Conservation (phyloP, 2,888 invertebrate species). For the Conistra vaccinii region DNA sequence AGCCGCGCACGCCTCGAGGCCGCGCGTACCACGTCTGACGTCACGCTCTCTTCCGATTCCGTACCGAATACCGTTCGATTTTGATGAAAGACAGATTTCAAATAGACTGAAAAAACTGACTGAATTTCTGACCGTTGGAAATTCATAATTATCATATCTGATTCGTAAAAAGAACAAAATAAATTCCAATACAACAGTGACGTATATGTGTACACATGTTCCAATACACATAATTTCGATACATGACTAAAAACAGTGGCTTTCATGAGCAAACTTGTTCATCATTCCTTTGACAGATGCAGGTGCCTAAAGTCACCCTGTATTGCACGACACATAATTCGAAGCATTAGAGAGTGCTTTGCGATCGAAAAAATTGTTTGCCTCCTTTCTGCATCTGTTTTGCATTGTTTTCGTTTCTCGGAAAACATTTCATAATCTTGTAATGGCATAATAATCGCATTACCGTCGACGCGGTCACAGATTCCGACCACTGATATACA, state of each 20-base stretch:
- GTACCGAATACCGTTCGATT: neutral
- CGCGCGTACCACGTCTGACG: constrained; percentile 68
- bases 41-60: constrained; percentile 63
- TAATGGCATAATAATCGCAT: neutral
- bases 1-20: constrained; percentile 69
- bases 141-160: neutral
- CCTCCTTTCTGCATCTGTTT: too few relatives aligned
- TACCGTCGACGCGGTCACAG: neutral
- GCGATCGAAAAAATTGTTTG: too few relatives aligned
- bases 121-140: neutral
- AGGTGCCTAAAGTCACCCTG: neutral
- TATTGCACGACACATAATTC: too few relatives aligned
- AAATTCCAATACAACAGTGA: too few relatives aligned
- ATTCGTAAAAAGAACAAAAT: neutral
- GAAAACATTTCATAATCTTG: neutral
- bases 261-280: neutral
- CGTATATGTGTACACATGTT: neutral
- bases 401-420: too few relatives aligned
- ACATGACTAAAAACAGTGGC: neutral
- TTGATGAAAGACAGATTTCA: neutral
- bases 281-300: neutral
- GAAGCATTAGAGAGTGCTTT: too few relatives aligned
- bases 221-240: neutral
- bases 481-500: neutral
- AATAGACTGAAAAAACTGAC: neutral